Percentiles rank a stretch among this genome's conserved stretches.
Conservation (phyloP, 2,113 vertebrate species). For the Gnathonemus echidnorhynchus region DNA sequence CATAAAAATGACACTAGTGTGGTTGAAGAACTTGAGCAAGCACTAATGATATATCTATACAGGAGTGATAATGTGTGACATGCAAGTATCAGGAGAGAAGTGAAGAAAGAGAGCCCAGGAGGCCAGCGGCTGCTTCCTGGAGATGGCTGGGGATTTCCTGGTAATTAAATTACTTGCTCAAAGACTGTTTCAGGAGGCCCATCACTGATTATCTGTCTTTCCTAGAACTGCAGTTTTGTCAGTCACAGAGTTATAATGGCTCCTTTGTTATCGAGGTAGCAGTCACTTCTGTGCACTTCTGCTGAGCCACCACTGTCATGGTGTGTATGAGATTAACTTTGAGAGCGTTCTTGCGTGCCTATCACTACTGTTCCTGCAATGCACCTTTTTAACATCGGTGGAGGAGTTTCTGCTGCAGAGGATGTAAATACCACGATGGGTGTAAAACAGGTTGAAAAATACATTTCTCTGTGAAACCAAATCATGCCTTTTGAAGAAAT, state of each 20-base stretch:
- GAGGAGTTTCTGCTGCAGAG: background rate
- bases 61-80: background rate
- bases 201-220: background rate
- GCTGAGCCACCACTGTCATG: background rate
- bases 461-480: background rate
- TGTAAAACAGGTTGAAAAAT: background rate
- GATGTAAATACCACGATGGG: background rate
- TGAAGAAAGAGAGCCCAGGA: background rate
- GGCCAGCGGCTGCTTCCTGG: background rate
- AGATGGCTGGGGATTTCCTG: background rate
- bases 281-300: background rate
- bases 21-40: background rate
- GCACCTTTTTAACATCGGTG: background rate
- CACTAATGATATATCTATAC: background rate
- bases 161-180: background rate
- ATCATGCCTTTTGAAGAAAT: background rate
- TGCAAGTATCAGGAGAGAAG: background rate
- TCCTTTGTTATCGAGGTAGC: background rate
- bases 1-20: background rate
- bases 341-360: background rate
- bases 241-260: background rate
- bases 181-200: background rate
- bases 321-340: background rate
- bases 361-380: background rate
- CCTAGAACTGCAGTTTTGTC: background rate